These are phyloP conservation scores for Alca torda DNA, from an alignment of 2,797 vertebrate species.

Conservation along the genomic window DNA sequence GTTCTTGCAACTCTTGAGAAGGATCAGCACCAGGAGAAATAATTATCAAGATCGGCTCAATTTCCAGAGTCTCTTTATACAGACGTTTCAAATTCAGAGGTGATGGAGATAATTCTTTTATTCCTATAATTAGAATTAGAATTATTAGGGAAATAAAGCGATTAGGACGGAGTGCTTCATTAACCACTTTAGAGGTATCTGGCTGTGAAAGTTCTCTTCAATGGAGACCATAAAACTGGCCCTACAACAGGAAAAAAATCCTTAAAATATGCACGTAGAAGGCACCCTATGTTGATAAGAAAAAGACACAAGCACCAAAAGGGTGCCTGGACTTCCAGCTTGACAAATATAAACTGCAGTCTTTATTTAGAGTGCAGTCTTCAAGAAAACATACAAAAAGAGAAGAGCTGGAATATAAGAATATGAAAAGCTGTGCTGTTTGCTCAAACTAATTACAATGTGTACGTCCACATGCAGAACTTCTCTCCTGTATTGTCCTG, in stretches of 20 bases:
- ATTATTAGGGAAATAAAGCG: constrained; percentile 22
- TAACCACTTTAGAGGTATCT: not conserved
- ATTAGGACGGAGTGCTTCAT: not conserved
- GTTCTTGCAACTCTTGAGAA: constrained; percentile 94
- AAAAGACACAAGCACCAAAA: not conserved
- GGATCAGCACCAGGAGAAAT: constrained; percentile 97
- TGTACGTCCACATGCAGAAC: not conserved
- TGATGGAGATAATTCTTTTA: constrained; percentile 90
- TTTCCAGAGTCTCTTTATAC: constrained; percentile 88
- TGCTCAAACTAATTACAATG: not conserved
- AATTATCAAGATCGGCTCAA: constrained; percentile 92
- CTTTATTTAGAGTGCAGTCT: not conserved
- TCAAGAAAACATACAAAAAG: not conserved
- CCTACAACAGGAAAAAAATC: not conserved
- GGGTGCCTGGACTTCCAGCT: rapidly evolving
- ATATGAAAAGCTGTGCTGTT: not conserved
- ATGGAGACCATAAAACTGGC: not conserved
- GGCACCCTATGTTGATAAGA: not conserved
- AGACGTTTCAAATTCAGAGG: constrained; percentile 91
- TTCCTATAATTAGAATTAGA: constrained; percentile 76
- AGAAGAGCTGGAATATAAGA: not conserved
- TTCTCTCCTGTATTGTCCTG: not conserved
- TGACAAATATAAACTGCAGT: not conserved
- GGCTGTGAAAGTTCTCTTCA: not conserved
- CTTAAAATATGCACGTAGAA: not conserved